Evolutionary conservation across 2,113 vertebrate genomes (phyloP).

Genomic region (Phyllopteryx taeniolatus): DNA sequence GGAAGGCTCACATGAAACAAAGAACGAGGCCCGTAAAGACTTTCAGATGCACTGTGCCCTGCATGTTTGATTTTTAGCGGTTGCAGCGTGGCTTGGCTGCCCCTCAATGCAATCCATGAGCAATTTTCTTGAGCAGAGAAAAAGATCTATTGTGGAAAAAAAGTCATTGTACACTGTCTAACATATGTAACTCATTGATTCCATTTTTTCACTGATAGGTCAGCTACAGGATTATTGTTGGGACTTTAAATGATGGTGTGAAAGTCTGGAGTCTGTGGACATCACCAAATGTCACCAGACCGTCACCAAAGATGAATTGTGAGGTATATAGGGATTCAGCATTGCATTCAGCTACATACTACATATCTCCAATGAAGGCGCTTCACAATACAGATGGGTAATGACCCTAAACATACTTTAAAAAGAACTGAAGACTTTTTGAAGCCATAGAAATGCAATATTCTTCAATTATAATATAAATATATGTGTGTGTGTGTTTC

Average conservation of each 20-base stretch:
- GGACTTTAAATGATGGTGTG: neutral
- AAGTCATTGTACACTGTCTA: slow-evolving; percentile 21
- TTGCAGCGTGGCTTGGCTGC: slow-evolving; percentile 50
- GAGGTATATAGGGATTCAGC: neutral
- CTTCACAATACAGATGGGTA: too few relatives aligned
- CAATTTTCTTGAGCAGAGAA: slow-evolving; percentile 42
- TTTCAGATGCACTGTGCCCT: slow-evolving; percentile 56
- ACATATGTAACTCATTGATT: slow-evolving; percentile 45
- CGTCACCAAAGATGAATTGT: neutral
- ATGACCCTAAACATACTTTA: too few relatives aligned
- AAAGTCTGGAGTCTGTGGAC: neutral
- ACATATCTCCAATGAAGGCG: too few relatives aligned
- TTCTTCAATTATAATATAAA: too few relatives aligned
- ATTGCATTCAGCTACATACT: neutral
- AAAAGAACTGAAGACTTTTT: too few relatives aligned
- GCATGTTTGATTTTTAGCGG: slow-evolving; percentile 52
- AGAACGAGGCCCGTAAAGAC: slow-evolving; percentile 57
- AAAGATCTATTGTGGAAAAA: slow-evolving; percentile 25
- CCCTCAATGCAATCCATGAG: slow-evolving; percentile 47
- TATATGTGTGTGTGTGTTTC: neutral
- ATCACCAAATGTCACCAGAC: neutral
- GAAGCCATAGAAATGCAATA: too few relatives aligned
- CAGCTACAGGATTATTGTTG: neutral
- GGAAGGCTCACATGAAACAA: slow-evolving; percentile 34
- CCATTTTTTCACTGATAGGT: slow-evolving; percentile 24